phyloP scores from a whole-genome alignment of 1,140 invertebrate species.

The Bombus breviceps region DNA sequence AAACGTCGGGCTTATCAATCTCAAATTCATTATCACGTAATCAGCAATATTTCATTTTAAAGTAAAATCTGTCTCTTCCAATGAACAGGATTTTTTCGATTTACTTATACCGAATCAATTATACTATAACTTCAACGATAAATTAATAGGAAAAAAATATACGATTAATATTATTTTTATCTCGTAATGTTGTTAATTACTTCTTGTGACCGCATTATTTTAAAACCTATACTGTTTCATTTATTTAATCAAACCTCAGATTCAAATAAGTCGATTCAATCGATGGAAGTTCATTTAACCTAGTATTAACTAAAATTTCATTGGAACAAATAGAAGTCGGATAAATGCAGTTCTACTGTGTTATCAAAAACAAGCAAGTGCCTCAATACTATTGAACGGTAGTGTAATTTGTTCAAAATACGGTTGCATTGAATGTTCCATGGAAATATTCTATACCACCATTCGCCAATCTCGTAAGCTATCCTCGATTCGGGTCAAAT shows the following conservation, averaged over 20 bases:
- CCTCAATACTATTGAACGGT: background rate
- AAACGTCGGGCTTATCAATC: background rate
- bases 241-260: background rate
- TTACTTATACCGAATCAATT: background rate
- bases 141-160: background rate
- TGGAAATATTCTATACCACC: constrained; percentile 15
- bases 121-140: background rate
- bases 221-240: background rate
- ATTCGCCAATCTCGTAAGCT: background rate
- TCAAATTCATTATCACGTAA: background rate
- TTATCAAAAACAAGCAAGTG: background rate
- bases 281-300: no score
- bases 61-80: background rate
- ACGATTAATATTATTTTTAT: no score
- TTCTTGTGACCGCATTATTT: background rate
- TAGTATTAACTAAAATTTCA: background rate
- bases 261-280: no score
- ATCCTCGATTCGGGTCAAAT: constrained; percentile 43
- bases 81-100: no score
- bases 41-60: background rate
- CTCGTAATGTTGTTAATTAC: no score
- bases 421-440: constrained; percentile 7
- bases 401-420: background rate
- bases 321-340: background rate
- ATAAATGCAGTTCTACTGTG: background rate